A percentile compares a stretch with the other conserved stretches of the same genome.
Conservation (phyloP, 2,797 vertebrate genomes). For the Gobio occitaniae region DNA sequence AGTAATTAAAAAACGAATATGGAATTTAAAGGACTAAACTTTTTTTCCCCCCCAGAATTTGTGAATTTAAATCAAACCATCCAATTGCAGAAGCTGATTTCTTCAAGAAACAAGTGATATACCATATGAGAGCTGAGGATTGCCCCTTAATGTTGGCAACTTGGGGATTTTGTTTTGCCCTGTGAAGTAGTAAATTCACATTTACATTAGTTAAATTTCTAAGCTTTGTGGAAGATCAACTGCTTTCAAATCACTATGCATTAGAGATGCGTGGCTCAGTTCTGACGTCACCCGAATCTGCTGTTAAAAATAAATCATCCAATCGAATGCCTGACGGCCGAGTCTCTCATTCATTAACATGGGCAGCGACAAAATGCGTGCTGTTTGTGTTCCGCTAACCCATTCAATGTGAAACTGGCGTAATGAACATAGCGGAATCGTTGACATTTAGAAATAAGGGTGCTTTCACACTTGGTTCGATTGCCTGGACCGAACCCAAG, state of each 20-base stretch:
- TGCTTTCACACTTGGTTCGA: too few species aligned
- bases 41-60: background rate
- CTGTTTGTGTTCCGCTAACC: too few species aligned
- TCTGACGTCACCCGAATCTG: background rate
- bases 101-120: background rate
- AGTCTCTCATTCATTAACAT: too few species aligned
- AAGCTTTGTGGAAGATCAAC: background rate
- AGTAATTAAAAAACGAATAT: background rate
- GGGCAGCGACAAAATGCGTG: too few species aligned
- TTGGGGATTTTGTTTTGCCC: background rate
- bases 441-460: too few species aligned
- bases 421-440: too few species aligned
- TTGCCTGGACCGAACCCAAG: too few species aligned
- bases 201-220: background rate
- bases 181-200: background rate
- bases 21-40: background rate
- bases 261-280: background rate
- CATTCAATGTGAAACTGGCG: too few species aligned
- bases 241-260: background rate
- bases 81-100: background rate
- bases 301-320: background rate
- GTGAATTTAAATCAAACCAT: background rate
- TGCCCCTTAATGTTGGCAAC: background rate
- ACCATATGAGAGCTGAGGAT: background rate
- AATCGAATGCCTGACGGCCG: too few species aligned